Conservation (phyloP, 1,140 invertebrate genomes). For the Drosophila bipectinata region DNA sequence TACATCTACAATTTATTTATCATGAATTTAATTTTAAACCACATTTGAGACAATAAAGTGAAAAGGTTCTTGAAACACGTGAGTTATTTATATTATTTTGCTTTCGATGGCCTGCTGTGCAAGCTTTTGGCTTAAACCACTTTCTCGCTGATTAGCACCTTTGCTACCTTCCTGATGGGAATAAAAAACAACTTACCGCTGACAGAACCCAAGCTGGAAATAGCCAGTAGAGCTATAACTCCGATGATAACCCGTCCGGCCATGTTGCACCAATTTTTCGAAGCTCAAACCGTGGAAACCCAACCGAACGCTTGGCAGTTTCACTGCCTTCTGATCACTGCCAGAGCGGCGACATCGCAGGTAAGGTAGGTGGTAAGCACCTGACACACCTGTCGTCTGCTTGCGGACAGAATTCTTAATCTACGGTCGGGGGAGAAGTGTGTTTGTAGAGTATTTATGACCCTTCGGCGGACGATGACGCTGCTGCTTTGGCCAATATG, state of each 20-base stretch:
- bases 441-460: conserved; percentile 37
- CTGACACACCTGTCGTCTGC: conserved; percentile 23
- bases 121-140: conserved; percentile 19
- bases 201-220: conserved; percentile 41
- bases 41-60: too few relatives aligned
- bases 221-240: conserved; percentile 34
- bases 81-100: neutral
- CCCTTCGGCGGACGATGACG: conserved; percentile 31
- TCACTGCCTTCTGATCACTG: conserved; percentile 55
- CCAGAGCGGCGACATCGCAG: conserved; percentile 8
- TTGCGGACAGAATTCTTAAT: conserved; percentile 56
- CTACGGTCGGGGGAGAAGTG: conserved; percentile 18
- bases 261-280: conserved; percentile 56
- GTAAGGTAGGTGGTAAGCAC: conserved; percentile 30
- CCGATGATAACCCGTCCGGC: conserved; percentile 35
- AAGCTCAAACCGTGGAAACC: conserved; percentile 8
- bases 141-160: conserved; percentile 54
- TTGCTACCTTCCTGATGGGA: conserved; percentile 22
- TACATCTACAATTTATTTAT: too few relatives aligned
- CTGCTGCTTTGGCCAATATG: conserved; percentile 14
- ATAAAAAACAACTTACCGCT: conserved; percentile 60
- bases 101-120: conserved; percentile 3
- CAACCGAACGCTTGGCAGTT: conserved; percentile 53
- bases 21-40: too few relatives aligned
- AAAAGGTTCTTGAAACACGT: neutral